Conservation (phyloP, 2,797 vertebrate species). For the Anguilla pacifica region DNA sequence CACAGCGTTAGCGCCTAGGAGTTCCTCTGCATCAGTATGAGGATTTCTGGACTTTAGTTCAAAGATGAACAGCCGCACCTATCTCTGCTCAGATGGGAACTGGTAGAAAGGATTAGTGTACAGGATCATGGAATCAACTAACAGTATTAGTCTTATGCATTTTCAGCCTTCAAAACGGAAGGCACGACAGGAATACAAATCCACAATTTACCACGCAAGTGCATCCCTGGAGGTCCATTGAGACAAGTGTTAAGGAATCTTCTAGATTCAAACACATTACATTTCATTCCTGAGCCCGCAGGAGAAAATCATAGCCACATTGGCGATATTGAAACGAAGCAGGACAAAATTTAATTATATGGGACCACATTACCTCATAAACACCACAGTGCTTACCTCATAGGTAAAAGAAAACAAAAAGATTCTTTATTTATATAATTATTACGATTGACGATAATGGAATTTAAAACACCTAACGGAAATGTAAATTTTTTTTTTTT, state of each 20-base stretch:
- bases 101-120: not conserved
- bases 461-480: not conserved
- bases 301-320: slow-evolving; percentile 51
- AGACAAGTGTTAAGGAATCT: slow-evolving; percentile 21
- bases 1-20: too few relatives aligned
- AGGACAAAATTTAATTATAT: not conserved
- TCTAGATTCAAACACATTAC: slow-evolving; percentile 35
- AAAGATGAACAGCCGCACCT: not conserved
- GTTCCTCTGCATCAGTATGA: not conserved
- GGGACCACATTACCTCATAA: not conserved
- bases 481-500: not conserved
- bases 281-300: slow-evolving; percentile 70
- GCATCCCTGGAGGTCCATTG: slow-evolving; percentile 41
- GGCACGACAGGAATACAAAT: slow-evolving; percentile 22
- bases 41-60: not conserved
- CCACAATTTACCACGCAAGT: not conserved
- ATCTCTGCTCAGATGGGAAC: not conserved
- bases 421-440: not conserved
- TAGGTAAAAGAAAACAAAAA: slow-evolving; percentile 11
- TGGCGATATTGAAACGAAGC: not conserved
- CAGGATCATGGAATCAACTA: not conserved
- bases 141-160: not conserved
- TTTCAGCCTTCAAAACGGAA: slow-evolving; percentile 37
- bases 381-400: slow-evolving; percentile 17
- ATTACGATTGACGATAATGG: not conserved